Evolutionary conservation across 2,888 invertebrate species (phyloP).

Genomic region (Patella pellucida): DNA sequence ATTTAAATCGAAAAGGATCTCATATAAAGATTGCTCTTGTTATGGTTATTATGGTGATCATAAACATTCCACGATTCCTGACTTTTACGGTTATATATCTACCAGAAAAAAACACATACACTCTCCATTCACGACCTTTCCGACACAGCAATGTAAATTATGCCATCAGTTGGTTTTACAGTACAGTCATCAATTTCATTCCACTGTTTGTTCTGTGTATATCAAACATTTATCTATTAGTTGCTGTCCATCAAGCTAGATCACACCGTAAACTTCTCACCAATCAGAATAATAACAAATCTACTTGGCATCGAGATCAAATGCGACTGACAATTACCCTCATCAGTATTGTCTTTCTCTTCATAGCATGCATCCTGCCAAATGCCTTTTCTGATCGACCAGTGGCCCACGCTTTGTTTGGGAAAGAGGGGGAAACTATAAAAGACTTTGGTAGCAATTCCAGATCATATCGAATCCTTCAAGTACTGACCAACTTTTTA

Average conservation of each 20-base stretch:
- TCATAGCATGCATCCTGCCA: constrained; percentile 63
- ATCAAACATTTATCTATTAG: constrained; percentile 57
- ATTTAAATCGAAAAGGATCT: constrained; percentile 59
- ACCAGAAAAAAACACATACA: constrained; percentile 27
- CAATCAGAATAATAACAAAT: constrained; percentile 51
- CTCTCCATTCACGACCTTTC: constrained; percentile 45
- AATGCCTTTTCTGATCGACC: constrained; percentile 61
- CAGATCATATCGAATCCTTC: constrained; percentile 48
- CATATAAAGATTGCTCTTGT: constrained; percentile 50
- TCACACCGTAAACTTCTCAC: constrained; percentile 45
- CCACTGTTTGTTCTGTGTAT: constrained; percentile 52
- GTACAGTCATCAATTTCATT: constrained; percentile 52
- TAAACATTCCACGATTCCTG: constrained; percentile 62
- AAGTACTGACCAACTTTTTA: constrained; percentile 56
- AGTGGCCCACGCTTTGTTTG: constrained; percentile 59
- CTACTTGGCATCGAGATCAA: constrained; percentile 59
- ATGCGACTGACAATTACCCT: constrained; percentile 62
- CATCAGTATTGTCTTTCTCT: constrained; percentile 63
- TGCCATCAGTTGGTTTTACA: constrained; percentile 57
- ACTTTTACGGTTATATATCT: constrained; percentile 39
- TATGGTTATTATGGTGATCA: constrained; percentile 43
- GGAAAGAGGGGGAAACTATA: constrained; percentile 25
- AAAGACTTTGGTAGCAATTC: constrained; percentile 41
- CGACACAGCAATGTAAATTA: constrained; percentile 40
- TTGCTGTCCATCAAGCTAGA: constrained; percentile 53